Evolutionary conservation across 1,140 invertebrate species (phyloP).

Genomic region (Apis florea): DNA sequence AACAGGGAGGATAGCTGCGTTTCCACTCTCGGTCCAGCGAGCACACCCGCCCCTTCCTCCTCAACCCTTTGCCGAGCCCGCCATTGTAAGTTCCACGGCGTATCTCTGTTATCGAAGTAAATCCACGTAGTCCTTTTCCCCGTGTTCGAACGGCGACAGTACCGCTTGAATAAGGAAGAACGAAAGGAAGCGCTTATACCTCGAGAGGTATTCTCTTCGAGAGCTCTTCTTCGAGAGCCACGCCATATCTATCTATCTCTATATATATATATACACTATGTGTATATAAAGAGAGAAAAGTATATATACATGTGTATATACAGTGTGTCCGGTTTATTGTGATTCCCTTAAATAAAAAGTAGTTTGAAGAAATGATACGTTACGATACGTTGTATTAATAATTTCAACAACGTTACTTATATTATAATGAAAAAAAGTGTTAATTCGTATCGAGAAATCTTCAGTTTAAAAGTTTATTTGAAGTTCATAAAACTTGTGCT

Average conservation of each 20-base stretch:
- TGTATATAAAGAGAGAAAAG: neutral
- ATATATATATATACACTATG: neutral
- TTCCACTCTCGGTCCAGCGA: slow-evolving; percentile 12
- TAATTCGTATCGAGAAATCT: no score
- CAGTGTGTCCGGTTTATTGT: no score
- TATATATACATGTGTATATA: neutral
- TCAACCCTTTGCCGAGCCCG: slow-evolving; percentile 10
- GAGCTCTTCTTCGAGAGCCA: slow-evolving; percentile 49
- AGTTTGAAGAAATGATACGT: no score
- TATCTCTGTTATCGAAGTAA: slow-evolving; percentile 68
- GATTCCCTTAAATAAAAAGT: no score
- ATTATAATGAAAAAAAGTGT: no score
- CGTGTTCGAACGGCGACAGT: slow-evolving; percentile 38
- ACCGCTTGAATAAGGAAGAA: slow-evolving; percentile 57
- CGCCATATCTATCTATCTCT: slow-evolving; percentile 22
- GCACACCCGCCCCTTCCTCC: neutral
- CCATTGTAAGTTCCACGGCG: slow-evolving; percentile 54
- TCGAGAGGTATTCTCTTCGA: slow-evolving; percentile 62
- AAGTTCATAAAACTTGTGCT: no score
- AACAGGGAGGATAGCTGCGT: neutral
- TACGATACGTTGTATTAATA: no score
- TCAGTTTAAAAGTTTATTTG: no score
- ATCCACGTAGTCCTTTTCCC: slow-evolving; percentile 60
- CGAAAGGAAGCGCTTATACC: slow-evolving; percentile 63
- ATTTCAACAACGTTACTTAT: no score